Evolutionary conservation across 2,113 vertebrate species (phyloP).

Genomic region (Istiophorus platypterus): DNA sequence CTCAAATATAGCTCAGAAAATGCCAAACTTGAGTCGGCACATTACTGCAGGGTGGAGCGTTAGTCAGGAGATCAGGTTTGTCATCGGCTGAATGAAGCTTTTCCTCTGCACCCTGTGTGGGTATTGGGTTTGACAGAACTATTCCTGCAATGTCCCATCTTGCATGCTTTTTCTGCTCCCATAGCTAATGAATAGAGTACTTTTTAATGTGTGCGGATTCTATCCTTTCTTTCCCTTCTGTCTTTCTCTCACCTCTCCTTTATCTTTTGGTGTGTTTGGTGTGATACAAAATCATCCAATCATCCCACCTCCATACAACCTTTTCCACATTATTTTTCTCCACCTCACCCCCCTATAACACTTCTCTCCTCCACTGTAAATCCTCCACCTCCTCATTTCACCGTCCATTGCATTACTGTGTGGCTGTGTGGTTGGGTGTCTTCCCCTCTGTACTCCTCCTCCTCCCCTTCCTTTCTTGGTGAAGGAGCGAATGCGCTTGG

Average conservation of each 20-base stretch:
- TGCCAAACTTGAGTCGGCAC: not conserved
- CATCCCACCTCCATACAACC: constrained; percentile 57
- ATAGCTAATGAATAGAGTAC: constrained; percentile 68
- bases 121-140: constrained; percentile 60
- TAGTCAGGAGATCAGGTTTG: constrained; percentile 28
- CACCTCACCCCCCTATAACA: constrained; percentile 17
- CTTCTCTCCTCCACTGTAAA: constrained; percentile 25
- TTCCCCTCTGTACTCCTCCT: constrained; percentile 37
- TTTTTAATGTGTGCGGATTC: constrained; percentile 84
- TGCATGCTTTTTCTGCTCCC: constrained; percentile 79
- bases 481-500: constrained; percentile 92
- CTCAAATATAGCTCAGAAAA: not conserved
- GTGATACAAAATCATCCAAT: constrained; percentile 65
- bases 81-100: constrained; percentile 69
- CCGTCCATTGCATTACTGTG: constrained; percentile 61
- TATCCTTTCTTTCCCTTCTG: constrained; percentile 71
- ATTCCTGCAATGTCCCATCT: constrained; percentile 66
- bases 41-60: constrained; percentile 10
- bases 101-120: constrained; percentile 52
- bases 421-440: constrained; percentile 69
- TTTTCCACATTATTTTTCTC: constrained; percentile 6
- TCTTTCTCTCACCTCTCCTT: constrained; percentile 52
- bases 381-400: constrained; percentile 24
- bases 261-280: constrained; percentile 69
- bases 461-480: constrained; percentile 74